Evolutionary conservation across 2,888 invertebrate species (phyloP), one percentile per base, ranked within the genome.

Genomic region (Dioctria rufipes): DNA sequence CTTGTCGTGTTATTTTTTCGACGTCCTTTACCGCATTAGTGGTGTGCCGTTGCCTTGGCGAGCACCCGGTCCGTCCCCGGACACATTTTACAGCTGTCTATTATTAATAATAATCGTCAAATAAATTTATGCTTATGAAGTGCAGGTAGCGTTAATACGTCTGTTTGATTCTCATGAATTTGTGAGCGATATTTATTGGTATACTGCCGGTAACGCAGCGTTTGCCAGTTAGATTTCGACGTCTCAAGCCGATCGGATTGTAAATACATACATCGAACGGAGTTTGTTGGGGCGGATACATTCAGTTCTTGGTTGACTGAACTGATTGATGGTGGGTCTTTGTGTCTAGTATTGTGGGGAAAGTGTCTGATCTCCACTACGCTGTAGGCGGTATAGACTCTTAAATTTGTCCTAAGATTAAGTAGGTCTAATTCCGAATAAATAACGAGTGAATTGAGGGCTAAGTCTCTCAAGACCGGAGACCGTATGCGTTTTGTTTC

Each of bases 121-220:
- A 81, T 81, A 82, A 82, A 81, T 82, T 82, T 82, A 81, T 82
- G 80, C 78, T 81, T 81, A 82, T 82, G 67, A 81, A 66, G 58
- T 81, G 80, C 81, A 81, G 82, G 82, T 82, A 82, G 82, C 82
- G 82, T 82, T 82, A 81, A 82, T 81, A 81, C 80, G 82, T 82
- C 81, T 82, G 82, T 82, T 82, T 75, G 81, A 81, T 81, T 81
- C 82, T 77, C 71, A 78, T 81, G 81, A 81, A 81, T 81, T 80
- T 81, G 80, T 80, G 82, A 82, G 77, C 46, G 67, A 67, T 79
- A 82, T 82, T 82, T 82, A 82, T 82, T 82, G 80, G 65, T 71
- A 25, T 25, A 61, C 71, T 81, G 78, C 66, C 42, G 77, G 61
- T 66, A 77, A 63, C 63, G 63, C 63, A 40, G 66, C 69, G 49